A percentile compares a stretch with the other conserved stretches of the same genome.
phyloP scores from a whole-genome alignment of 2,797 vertebrate genomes.

The Tadarida brasiliensis region DNA sequence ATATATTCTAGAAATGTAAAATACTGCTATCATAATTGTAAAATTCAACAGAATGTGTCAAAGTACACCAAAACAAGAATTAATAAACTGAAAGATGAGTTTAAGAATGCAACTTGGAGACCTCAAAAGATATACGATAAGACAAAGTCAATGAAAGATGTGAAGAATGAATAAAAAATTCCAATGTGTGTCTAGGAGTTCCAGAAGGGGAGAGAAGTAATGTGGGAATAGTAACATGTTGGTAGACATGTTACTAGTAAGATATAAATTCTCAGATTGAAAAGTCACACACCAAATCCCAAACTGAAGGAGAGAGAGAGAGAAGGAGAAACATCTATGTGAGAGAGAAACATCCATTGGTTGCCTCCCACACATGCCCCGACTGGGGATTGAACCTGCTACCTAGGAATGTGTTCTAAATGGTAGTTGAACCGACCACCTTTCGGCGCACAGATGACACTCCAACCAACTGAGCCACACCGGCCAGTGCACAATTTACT shows the following conservation, averaged over 20 bases:
- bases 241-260: background rate
- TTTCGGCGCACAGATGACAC: background rate
- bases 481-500: background rate
- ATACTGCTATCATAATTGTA: background rate
- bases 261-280: background rate
- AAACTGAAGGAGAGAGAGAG: background rate
- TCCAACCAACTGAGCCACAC: background rate
- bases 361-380: background rate
- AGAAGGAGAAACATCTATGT: background rate
- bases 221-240: background rate
- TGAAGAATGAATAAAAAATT: background rate
- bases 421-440: background rate
- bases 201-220: background rate
- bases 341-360: background rate
- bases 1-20: constrained; percentile 22
- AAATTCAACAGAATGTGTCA: constrained; percentile 19
- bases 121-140: background rate
- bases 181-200: background rate
- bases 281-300: background rate
- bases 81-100: background rate
- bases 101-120: background rate
- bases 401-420: background rate
- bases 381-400: background rate
- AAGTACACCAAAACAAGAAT: constrained; percentile 32
- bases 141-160: background rate